A percentile compares a stretch with the other conserved stretches of the same genome.
phyloP scores from a whole-genome alignment of 2,797 vertebrate species.

The Eulemur albifrons region DNA sequence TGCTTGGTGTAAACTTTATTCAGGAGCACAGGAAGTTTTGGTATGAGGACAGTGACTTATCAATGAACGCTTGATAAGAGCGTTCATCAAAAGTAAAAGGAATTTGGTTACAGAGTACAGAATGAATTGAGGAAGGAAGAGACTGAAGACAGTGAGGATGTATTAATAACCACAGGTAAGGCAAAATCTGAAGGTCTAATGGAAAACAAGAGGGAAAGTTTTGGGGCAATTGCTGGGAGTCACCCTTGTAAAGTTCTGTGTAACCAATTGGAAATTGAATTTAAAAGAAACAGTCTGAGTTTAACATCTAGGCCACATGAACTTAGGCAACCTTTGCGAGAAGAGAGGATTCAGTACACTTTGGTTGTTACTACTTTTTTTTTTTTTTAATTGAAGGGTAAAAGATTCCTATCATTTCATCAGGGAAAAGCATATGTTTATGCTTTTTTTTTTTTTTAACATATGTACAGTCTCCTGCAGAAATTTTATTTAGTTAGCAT shows the following conservation, averaged over 20 bases:
- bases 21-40: neutral
- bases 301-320: neutral
- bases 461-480: neutral
- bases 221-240: neutral
- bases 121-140: neutral
- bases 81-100: neutral
- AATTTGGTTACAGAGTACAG: neutral
- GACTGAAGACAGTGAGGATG: neutral
- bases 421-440: neutral
- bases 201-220: slow-evolving; percentile 5
- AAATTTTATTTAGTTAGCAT: slow-evolving; percentile 37
- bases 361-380: neutral
- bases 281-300: neutral
- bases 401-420: slow-evolving; percentile 9
- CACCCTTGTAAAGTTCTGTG: neutral
- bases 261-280: neutral
- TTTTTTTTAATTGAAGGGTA: neutral
- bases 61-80: neutral
- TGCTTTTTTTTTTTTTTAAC: neutral
- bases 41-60: neutral
- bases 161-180: neutral
- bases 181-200: neutral
- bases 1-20: neutral
- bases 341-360: neutral
- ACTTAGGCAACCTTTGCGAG: neutral